Percentiles rank a stretch among this genome's conserved stretches.
phyloP scores from a whole-genome alignment of 2,888 invertebrate species.

The Scotopteryx bipunctaria region DNA sequence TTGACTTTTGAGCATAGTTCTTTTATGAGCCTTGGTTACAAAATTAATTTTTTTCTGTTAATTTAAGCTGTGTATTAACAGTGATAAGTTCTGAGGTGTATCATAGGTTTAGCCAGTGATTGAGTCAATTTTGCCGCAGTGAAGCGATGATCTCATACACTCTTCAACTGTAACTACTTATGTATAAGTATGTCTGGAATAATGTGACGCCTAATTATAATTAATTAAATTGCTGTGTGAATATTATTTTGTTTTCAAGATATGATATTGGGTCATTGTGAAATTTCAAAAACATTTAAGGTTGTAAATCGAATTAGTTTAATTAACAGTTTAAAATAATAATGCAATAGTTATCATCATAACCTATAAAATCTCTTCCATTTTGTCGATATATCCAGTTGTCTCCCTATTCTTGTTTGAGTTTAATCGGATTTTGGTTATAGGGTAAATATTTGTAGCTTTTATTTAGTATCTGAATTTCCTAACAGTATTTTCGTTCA shows the following conservation, averaged over 20 bases:
- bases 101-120: constrained; percentile 66
- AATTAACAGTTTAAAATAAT: neutral
- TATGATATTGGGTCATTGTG: constrained; percentile 22
- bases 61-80: constrained; percentile 54
- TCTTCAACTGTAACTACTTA: constrained; percentile 60
- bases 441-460: constrained; percentile 10
- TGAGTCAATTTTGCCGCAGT: constrained; percentile 73
- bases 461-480: constrained; percentile 16
- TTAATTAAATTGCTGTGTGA: constrained; percentile 19
- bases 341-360: neutral
- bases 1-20: no score
- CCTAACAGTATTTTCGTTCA: constrained; percentile 7
- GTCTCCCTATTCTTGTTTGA: constrained; percentile 5
- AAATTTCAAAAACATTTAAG: neutral
- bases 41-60: constrained; percentile 56
- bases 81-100: constrained; percentile 54
- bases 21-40: no score
- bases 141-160: constrained; percentile 76
- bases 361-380: constrained; percentile 4
- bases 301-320: neutral
- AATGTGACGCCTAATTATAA: constrained; percentile 39
- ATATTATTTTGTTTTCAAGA: constrained; percentile 51
- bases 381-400: constrained; percentile 2
- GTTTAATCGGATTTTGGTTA: constrained; percentile 1
- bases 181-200: constrained; percentile 52